Conservation (phyloP, 2,113 vertebrate species). For the Mastomys coucha region DNA sequence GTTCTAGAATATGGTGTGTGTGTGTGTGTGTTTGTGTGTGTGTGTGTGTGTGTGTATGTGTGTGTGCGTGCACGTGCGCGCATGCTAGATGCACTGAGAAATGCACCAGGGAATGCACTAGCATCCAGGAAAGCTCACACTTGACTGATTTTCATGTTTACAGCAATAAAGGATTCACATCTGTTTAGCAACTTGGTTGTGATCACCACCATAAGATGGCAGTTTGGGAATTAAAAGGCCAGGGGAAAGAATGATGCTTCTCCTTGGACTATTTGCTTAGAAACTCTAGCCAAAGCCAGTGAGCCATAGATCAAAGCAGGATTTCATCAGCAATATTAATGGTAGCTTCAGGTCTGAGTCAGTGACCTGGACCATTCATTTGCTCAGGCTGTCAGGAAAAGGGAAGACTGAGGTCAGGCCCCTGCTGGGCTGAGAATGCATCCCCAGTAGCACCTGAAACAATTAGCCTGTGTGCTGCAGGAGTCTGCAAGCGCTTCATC, state of each 20-base stretch:
- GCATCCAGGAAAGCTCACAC: background rate
- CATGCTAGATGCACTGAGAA: background rate
- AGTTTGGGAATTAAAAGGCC: constrained; percentile 24
- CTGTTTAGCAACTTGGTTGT: background rate
- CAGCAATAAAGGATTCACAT: constrained; percentile 11
- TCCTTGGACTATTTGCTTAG: constrained; percentile 59
- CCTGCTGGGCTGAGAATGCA: background rate
- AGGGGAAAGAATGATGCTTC: constrained; percentile 38
- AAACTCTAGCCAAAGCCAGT: constrained; percentile 48
- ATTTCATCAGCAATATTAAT: constrained; percentile 55
- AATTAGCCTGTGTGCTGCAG: background rate
- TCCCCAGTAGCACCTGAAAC: background rate
- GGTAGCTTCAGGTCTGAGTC: constrained; percentile 39
- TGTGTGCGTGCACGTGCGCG: rapidly evolving
- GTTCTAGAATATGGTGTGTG: background rate
- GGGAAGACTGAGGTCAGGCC: background rate
- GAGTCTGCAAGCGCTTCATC: background rate
- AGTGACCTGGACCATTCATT: constrained; percentile 51
- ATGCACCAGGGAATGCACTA: background rate
- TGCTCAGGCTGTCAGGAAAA: constrained; percentile 13
- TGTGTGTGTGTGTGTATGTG: background rate
- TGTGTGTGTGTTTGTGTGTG: rapidly evolving
- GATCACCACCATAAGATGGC: background rate
- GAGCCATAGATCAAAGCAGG: constrained; percentile 44
- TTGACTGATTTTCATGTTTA: background rate